These are phyloP conservation scores for Poeciliopsis gracilis DNA, from an alignment of 2,797 vertebrate genomes.

Conservation along the genomic window DNA sequence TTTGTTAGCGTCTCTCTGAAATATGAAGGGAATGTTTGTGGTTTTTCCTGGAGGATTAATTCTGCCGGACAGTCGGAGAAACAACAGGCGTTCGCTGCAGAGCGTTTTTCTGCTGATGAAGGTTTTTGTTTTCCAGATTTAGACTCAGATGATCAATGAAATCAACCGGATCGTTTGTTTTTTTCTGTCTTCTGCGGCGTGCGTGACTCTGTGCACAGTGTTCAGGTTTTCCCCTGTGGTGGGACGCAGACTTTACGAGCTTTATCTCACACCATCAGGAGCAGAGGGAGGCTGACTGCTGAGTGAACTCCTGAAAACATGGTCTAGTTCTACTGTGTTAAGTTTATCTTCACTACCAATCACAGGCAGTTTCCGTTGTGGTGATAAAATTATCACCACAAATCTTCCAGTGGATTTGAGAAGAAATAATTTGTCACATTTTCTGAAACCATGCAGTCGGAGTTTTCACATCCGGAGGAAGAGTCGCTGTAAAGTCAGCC, in stretches of 20 bases:
- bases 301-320: not conserved
- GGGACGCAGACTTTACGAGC: constrained; percentile 9
- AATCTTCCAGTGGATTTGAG: not conserved
- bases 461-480: not conserved
- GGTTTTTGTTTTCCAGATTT: constrained; percentile 35
- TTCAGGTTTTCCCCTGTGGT: constrained; percentile 15
- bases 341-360: not conserved
- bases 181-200: not conserved
- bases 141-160: constrained; percentile 13
- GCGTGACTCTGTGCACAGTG: not conserved
- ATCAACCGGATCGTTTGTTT: not conserved
- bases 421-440: not conserved
- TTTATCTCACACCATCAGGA: not conserved
- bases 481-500: not conserved
- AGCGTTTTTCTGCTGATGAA: constrained; percentile 48
- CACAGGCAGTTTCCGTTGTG: not conserved
- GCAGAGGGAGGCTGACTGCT: not conserved
- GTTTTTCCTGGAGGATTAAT: not conserved
- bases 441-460: not conserved
- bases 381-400: not conserved
- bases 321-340: not conserved
- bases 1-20: constrained; percentile 35
- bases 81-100: constrained; percentile 10
- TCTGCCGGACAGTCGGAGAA: constrained; percentile 34
- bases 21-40: constrained; percentile 26